Base-by-base conservation (phyloP, 2,797 vertebrate species). In the Novumbra hubbsi region DNA sequence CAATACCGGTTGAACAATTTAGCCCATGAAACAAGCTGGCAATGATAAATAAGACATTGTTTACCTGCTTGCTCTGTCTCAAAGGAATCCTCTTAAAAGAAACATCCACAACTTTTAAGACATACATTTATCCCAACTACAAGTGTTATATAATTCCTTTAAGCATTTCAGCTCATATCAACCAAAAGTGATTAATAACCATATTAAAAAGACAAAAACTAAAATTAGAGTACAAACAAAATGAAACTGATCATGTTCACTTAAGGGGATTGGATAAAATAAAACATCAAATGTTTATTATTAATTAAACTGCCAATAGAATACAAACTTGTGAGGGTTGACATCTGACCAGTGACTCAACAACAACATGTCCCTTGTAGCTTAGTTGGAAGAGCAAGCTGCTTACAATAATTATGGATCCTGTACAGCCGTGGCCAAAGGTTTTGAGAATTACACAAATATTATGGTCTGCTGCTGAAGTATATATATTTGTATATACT, bases 51-150 rank as follows among this genome's bases (percentile, higher is more conserved):
- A 1, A 6, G 9, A 60, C 52, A 30, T 11, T 28, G 14, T 28
- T 73, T 74, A 76, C 79, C 79, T 76, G 68, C 21, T 74, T 19
- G 45, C 14, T 49, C 55, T 67, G 12, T 14, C 50, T 72, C 28
- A 72, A 50, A 2, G 8, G 34, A 5, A 24, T 70, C 65, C 70
- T 65, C 62, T 64, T 72, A 60, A 67, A 67, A 71, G 67, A 78
- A 76, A 65, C 32, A 71, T 60, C 49, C 68, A 76, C 57, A 71
- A 32, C 45, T 12, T 28, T 34, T 55, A 30, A 11, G 50, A 14
- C 28, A 49, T 24, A 30, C 24, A 55, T 45, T 28, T 28, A 28
- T 12, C 14, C n/a, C 27, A 28, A 62, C 57, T 5, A 55, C 7
- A 0, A 9, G 0, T 55, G 21, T 55, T 55, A 16, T 55, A 8